These are phyloP conservation scores for Trachelipus rathkii DNA, from an alignment of 1,140 invertebrate genomes.

Conservation along the genomic window DNA sequence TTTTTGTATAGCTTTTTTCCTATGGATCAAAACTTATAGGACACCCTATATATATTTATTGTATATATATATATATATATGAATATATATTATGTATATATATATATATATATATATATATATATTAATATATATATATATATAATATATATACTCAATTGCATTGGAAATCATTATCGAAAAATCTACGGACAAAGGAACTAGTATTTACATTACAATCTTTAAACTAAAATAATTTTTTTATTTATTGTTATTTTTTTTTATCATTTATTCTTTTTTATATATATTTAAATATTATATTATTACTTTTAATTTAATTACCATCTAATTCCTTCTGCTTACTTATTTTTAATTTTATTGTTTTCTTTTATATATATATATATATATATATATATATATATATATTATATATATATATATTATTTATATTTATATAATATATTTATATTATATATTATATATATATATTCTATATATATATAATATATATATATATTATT, in stretches of 20 bases:
- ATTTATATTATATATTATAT: background rate
- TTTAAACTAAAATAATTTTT: background rate
- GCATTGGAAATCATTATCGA: too few species aligned
- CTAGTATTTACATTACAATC: background rate
- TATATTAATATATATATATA: constrained; percentile 6
- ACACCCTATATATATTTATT: background rate
- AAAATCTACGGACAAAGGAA: background rate
- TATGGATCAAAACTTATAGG: background rate
- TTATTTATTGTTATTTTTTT: background rate
- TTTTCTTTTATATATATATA: too few species aligned
- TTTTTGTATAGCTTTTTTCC: background rate
- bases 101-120: constrained; percentile 15
- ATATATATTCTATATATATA: background rate
- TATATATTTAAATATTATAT: background rate
- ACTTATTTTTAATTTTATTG: background rate
- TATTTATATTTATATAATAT: too few species aligned
- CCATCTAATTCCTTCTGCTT: background rate
- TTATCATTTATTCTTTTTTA: too few species aligned
- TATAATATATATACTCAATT: background rate
- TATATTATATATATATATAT: too few species aligned
- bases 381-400: too few species aligned
- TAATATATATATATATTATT: background rate
- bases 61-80: constrained; percentile 12
- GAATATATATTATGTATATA: constrained; percentile 2
- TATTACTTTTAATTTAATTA: background rate